Conservation (phyloP, 2,888 invertebrate genomes). For the Volucella inanis region DNA sequence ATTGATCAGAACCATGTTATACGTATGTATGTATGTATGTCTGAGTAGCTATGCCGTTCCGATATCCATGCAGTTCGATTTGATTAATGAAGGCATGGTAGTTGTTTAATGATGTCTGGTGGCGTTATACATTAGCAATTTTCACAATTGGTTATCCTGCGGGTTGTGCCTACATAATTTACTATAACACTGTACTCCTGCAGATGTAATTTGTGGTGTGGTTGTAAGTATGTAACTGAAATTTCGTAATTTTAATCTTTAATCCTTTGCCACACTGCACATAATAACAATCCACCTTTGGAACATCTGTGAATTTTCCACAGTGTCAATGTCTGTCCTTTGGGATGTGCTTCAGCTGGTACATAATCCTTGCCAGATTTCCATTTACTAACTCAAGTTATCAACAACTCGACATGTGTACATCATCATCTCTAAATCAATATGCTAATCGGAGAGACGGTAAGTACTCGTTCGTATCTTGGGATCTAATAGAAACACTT, state of each 20-base stretch:
- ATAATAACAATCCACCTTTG: no score
- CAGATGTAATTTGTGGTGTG: constrained; percentile 35
- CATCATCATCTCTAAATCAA: constrained; percentile 49
- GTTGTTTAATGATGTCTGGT: constrained; percentile 42
- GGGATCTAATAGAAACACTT: constrained; percentile 18
- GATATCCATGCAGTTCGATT: constrained; percentile 2
- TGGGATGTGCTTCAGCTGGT: neutral
- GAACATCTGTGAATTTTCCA: no score
- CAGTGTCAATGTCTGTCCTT: neutral
- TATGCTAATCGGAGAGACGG: constrained; percentile 54
- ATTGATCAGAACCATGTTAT: constrained; percentile 36
- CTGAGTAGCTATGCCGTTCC: no score
- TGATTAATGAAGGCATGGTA: constrained; percentile 42
- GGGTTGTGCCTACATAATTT: constrained; percentile 48
- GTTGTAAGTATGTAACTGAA: constrained; percentile 3
- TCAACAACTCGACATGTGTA: constrained; percentile 31
- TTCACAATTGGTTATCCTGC: constrained; percentile 57
- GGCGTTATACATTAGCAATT: constrained; percentile 56
- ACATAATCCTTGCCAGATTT: constrained; percentile 19
- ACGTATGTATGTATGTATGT: neutral
- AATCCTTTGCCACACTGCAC: constrained; percentile 1
- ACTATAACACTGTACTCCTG: constrained; percentile 14
- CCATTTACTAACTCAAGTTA: constrained; percentile 32
- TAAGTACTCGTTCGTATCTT: neutral
- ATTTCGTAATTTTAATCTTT: constrained; percentile 8